Base-by-base conservation (phyloP, 2,888 invertebrate genomes). In the Tetranychus piercei region DNA sequence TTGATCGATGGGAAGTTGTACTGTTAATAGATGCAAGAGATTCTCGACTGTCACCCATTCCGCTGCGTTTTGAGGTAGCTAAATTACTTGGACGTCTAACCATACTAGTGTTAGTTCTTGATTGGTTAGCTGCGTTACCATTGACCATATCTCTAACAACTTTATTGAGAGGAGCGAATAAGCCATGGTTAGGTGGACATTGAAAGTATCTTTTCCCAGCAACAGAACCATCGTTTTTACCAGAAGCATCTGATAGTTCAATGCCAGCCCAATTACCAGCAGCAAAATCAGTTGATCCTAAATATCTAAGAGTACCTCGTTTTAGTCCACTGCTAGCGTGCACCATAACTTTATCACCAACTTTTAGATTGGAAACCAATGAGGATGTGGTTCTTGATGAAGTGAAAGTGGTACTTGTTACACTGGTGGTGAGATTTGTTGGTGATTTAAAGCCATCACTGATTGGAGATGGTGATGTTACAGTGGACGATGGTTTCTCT, bases 131-230 rank as follows among this genome's bases (percentile, higher is more conserved):
- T 20, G 73, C 22, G 9, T 22, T 65, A n/a, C 34, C 34, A 18
- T 45, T 73, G 23, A 34, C 44, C 73, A 65, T 64, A 34, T 23
- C 71, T 67, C 66, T 67, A 18, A 22, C 20, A n/a, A 96, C 91
- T 85, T 96, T 96, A 80, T 90, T 87, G 75, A 90, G 85, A 1
- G 95, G 94, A 43, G 94, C 93, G 84, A 97, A 97, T 77, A 97
- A 86, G 1, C 97, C 97, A 84, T 89, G 91, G 81, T 90, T 89
- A 66, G 91, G 89, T 78, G 88, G 87, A 83, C 96, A 97, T 79
- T 90, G 89, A 84, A 97, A 97, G 85, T 97, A 97, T 84, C 95
- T 43, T 55, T 76, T 76, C 4, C 76, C 76, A n/a, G 75, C 75
- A 18, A 76, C 75, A 9, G 76, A 76, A 9, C 76, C 76, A 69